These are phyloP conservation scores for Phyllostomus hastatus DNA, from an alignment of 2,113 vertebrate species.

Conservation along the genomic window DNA sequence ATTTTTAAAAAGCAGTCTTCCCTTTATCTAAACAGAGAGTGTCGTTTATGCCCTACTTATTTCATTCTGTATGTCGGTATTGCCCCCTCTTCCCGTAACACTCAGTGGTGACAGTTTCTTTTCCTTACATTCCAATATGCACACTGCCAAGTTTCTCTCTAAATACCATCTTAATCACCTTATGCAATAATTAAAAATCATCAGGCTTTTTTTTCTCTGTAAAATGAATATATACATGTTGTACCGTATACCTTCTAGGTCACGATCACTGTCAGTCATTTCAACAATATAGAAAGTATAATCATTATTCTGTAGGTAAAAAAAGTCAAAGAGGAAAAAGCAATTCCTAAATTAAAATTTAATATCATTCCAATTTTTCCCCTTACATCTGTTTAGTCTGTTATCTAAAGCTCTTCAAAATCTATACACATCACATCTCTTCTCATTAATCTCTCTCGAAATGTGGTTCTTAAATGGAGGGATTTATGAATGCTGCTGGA, in stretches of 20 bases:
- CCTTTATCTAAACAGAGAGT: not conserved
- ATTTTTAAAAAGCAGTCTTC: not conserved
- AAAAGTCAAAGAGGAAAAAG: not conserved
- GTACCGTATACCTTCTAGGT: not conserved
- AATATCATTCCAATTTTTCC: not conserved
- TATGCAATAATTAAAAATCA: constrained; percentile 23
- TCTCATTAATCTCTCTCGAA: not conserved
- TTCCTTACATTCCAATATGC: not conserved
- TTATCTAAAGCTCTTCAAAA: not conserved
- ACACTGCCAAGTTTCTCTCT: not conserved
- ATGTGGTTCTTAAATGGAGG: not conserved
- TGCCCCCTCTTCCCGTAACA: not conserved
- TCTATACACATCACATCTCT: not conserved
- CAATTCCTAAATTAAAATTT: not conserved
- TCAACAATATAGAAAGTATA: not conserved
- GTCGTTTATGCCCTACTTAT: not conserved
- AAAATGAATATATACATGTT: not conserved
- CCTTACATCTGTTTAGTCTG: not conserved
- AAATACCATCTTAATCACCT: not conserved
- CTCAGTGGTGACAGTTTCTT: not conserved
- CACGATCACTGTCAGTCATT: not conserved
- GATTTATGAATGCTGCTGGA: not conserved
- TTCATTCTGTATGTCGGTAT: not conserved
- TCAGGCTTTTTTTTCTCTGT: not conserved
- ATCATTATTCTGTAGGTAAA: not conserved